Conservation (phyloP, 1,140 invertebrate genomes). For the Bombyx mandarina region DNA sequence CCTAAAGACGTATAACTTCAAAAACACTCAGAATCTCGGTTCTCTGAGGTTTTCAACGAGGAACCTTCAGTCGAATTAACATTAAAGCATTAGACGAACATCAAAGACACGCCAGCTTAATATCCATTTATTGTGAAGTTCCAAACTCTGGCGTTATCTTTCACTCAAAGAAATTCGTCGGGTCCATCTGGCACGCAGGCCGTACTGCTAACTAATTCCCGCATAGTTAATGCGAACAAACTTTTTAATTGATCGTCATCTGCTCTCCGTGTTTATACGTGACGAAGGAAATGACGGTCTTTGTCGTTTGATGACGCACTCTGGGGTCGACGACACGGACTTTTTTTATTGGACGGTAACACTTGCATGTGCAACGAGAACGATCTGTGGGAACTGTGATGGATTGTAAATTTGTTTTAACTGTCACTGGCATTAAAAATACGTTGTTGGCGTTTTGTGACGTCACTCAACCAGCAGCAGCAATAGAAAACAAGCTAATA, state of each 20-base stretch:
- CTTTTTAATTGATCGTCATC: constrained; percentile 69
- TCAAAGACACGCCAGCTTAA: constrained; percentile 5
- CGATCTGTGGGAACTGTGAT: constrained; percentile 41
- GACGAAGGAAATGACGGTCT: constrained; percentile 43
- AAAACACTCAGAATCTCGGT: too few species aligned
- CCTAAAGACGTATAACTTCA: too few species aligned
- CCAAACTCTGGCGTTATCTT: constrained; percentile 7
- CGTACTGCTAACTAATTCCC: constrained; percentile 27
- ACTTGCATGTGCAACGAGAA: constrained; percentile 47
- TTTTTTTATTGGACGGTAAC: constrained; percentile 45
- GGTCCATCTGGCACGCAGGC: constrained; percentile 56
- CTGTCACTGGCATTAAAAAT: too few species aligned
- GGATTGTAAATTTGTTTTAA: too few species aligned
- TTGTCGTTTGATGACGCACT: constrained; percentile 57
- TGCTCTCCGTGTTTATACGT: constrained; percentile 52
- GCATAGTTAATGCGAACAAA: constrained; percentile 61
- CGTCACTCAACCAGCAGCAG: too few species aligned
- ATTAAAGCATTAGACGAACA: constrained; percentile 1
- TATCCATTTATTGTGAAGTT: too few species aligned
- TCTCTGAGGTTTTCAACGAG: too few species aligned
- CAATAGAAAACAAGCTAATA: too few species aligned
- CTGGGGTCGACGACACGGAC: constrained; percentile 53
- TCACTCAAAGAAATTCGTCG: constrained; percentile 31
- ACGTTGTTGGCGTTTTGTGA: too few species aligned
- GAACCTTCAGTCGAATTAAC: too few species aligned